Base-by-base conservation (phyloP, 2,797 vertebrate species). In the Notolabrus celidotus region DNA sequence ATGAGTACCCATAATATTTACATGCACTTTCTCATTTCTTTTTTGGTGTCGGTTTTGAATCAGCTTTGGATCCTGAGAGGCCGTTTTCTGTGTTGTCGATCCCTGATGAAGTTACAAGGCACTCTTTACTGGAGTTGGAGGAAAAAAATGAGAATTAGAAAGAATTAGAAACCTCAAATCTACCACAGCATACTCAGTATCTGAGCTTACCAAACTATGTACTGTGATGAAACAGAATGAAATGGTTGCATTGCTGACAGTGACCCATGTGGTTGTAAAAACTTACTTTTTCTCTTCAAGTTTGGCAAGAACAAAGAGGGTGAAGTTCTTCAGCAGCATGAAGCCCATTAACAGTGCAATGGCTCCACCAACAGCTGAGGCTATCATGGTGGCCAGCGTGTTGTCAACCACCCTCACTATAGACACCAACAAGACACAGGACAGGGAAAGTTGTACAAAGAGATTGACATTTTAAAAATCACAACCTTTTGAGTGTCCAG, bases 31-130 rank as follows among this genome's bases (percentile, higher is more conserved):
- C 84, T 95, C 86, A 94, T 90, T 94, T 93, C 92, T 96, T 97
- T 95, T 98, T 99, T 45, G 96, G 91, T 77, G 96, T 95, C 15
- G 94, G 77, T 87, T 99, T 99, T 67, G 95, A 93, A 67, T 96
- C 95, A 0, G 93, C 94, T 93, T 97, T 99, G 89, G 97, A 96
- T 92, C 96, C 96, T 0, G 95, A 96, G 91, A 97, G 84, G 76
- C 96, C 96, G 0, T 98, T 97, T 91, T 98, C 97, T 1, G 97
- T 99, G 90, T 99, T 97, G 91, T 99, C 97, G 0, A 97, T 97
- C 78, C 96, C 97, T 14, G 97, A 99, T 23, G 97, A 98, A 71
- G 95, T 96, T 84, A 99, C 97, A 25, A 99, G 97, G 88, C 97
- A 98, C 85, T 99, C 97, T 84, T 97, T 98, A 95, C 96, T 96